Percentiles rank a stretch among this genome's conserved stretches.
Evolutionary conservation across 2,113 vertebrate genomes (phyloP).

Genomic region (Aptenodytes patagonicus): DNA sequence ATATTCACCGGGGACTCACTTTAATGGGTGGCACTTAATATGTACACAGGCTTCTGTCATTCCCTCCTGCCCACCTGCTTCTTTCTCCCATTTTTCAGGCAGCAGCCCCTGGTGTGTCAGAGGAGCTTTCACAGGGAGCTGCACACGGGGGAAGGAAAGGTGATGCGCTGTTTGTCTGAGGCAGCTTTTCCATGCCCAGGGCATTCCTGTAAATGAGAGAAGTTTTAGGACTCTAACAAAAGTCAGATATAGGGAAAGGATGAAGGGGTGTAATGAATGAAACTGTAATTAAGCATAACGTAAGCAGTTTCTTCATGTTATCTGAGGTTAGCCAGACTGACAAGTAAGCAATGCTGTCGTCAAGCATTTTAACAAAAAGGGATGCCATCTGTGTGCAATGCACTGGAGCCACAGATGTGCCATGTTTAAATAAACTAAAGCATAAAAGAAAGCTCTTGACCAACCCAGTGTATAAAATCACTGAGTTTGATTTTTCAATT

Average conservation of each 20-base stretch:
- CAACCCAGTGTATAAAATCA: neutral
- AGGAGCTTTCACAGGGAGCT: conserved; percentile 13
- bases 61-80: neutral
- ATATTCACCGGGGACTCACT: neutral
- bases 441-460: neutral
- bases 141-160: neutral
- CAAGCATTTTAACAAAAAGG: conserved; percentile 46
- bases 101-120: neutral
- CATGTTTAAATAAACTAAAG: neutral
- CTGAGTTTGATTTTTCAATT: neutral
- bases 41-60: neutral
- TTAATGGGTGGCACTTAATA: neutral
- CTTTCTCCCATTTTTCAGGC: neutral
- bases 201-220: conserved; percentile 6
- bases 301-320: conserved; percentile 28
- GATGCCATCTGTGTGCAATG: conserved; percentile 4
- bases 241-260: conserved; percentile 27
- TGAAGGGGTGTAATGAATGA: conserved; percentile 39
- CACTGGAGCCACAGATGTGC: neutral
- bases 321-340: conserved; percentile 36
- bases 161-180: neutral
- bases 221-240: conserved; percentile 19
- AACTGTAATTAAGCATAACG: conserved; percentile 39
- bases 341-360: conserved; percentile 52
- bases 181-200: conserved; percentile 8